Conservation (phyloP, 2,888 invertebrate species). For the Cheiracanthium punctorium region DNA sequence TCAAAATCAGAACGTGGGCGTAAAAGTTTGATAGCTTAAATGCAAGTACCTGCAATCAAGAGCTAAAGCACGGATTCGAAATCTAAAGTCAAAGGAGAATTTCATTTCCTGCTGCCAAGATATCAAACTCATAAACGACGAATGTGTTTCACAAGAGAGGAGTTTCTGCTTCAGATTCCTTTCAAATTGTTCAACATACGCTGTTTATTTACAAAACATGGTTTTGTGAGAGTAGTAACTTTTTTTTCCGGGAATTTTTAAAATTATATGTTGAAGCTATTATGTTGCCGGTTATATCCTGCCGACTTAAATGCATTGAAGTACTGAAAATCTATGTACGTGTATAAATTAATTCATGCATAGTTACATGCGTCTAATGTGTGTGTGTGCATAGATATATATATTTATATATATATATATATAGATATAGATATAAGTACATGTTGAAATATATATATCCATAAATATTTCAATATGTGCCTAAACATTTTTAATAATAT, state of each 20-base stretch:
- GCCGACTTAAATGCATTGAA: too few species aligned
- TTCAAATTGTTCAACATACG: background rate
- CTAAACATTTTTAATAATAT: too few species aligned
- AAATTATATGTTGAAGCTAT: too few species aligned
- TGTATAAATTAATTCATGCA: too few species aligned
- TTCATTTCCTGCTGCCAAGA: constrained; percentile 11
- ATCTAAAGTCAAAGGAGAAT: background rate
- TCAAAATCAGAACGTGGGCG: background rate
- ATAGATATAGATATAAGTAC: too few species aligned
- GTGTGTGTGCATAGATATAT: too few species aligned
- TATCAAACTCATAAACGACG: constrained; percentile 1
- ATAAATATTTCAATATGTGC: too few species aligned
- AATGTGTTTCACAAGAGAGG: background rate
- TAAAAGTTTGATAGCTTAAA: background rate
- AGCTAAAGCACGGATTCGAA: background rate
- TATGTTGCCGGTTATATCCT: too few species aligned
- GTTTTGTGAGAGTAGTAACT: background rate
- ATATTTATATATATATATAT: too few species aligned
- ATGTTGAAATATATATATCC: too few species aligned
- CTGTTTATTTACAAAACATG: background rate
- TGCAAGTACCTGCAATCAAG: background rate
- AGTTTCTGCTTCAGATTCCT: background rate
- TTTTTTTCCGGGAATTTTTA: background rate
- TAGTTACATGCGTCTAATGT: too few species aligned
- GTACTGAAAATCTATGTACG: too few species aligned